These are phyloP conservation scores for Hucho hucho DNA, from an alignment of 2,113 vertebrate genomes.

Conservation along the genomic window DNA sequence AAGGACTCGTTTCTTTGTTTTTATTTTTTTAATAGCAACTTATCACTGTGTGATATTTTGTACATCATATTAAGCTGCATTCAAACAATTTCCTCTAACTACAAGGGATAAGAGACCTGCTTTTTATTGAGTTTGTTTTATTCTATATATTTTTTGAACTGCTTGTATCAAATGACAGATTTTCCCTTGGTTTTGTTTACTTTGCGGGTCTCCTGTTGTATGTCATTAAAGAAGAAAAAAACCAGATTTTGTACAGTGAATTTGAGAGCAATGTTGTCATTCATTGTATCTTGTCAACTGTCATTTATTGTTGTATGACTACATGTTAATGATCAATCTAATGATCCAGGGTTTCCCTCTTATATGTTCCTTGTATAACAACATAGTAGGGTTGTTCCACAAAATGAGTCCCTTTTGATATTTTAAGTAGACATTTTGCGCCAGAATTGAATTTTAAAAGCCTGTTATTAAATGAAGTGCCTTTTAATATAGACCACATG, in stretches of 20 bases:
- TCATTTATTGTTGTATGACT: no score
- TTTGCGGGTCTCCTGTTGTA: constrained; percentile 72
- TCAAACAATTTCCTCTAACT: constrained; percentile 73
- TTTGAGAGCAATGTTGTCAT: constrained; percentile 1
- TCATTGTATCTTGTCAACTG: constrained; percentile 8
- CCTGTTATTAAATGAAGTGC: no score
- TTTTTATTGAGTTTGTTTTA: constrained; percentile 73
- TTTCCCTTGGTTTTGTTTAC: constrained; percentile 66
- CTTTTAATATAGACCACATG: no score
- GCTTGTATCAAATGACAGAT: constrained; percentile 72
- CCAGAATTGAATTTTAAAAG: no score
- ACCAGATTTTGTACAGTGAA: constrained; percentile 76
- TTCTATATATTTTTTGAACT: constrained; percentile 75
- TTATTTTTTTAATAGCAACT: constrained; percentile 78
- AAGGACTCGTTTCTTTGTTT: constrained; percentile 73
- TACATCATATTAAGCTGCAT: constrained; percentile 80
- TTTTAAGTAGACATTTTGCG: no score
- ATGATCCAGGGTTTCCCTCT: neutral
- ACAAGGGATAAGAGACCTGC: constrained; percentile 75
- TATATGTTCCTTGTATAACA: no score
- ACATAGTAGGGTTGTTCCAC: no score
- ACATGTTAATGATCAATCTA: neutral
- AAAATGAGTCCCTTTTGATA: no score
- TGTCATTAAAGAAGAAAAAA: constrained; percentile 54
- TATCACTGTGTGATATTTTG: constrained; percentile 94